Percentiles rank a stretch among this genome's conserved stretches.
Conservation (phyloP, 2,888 invertebrate species). For the Clostera curtula region DNA sequence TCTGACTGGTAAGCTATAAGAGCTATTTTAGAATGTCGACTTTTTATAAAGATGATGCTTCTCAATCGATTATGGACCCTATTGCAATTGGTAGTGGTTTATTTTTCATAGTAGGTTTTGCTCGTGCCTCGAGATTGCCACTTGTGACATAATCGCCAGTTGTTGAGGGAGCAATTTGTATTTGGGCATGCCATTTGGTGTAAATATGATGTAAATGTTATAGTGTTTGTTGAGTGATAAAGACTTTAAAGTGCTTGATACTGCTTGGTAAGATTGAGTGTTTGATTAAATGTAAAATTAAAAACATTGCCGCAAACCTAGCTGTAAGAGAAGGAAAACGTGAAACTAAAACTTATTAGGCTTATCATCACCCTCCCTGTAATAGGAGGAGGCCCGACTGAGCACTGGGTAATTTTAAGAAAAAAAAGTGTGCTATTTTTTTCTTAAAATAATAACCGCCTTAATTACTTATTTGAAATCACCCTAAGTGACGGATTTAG, state of each 20-base stretch:
- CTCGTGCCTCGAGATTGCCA: no score
- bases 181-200: constrained; percentile 48
- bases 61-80: constrained; percentile 4
- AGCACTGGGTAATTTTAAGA: no score
- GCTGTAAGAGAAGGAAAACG: no score
- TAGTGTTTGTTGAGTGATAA: not conserved
- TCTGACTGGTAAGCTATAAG: constrained; percentile 9
- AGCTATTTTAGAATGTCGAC: constrained; percentile 10
- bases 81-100: constrained; percentile 2
- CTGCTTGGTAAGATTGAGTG: not conserved
- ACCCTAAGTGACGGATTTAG: no score
- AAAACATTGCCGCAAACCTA: no score
- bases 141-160: constrained; percentile 48
- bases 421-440: no score
- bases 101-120: constrained; percentile 32
- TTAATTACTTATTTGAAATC: no score
- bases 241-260: not conserved
- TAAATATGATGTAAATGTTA: constrained; percentile 31
- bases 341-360: no score
- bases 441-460: no score
- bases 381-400: no score
- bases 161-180: constrained; percentile 46
- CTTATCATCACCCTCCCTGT: no score
- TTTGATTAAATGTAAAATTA: not conserved
- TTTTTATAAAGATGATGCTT: not conserved